Evolutionary conservation across 1,140 invertebrate genomes (phyloP).

Genomic region (Brachionus asplanchnoidis): DNA sequence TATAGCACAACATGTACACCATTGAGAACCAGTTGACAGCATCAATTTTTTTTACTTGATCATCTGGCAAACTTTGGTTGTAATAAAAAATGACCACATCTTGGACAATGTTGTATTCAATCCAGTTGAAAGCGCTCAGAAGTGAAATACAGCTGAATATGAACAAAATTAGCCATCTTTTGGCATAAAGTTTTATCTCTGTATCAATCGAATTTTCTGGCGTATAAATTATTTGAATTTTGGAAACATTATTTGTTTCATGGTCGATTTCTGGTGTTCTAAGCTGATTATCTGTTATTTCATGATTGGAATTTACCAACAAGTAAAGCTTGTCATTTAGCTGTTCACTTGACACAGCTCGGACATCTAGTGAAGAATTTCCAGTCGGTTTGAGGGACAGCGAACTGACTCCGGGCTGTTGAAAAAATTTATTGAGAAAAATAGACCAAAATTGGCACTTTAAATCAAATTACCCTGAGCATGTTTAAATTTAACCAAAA

Average conservation of each 20-base stretch:
- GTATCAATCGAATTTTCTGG: background rate
- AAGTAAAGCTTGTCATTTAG: conserved; percentile 3
- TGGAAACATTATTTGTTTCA: background rate
- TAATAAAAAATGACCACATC: conserved; percentile 55
- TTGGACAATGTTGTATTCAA: conserved; percentile 59
- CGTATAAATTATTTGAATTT: conserved; percentile 7
- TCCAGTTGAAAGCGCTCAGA: conserved; percentile 71
- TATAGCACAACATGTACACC: conserved; percentile 93
- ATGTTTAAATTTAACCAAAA: background rate
- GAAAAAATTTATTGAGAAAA: background rate
- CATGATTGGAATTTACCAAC: background rate
- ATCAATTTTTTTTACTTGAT: conserved; percentile 51
- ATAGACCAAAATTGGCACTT: background rate
- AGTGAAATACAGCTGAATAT: conserved; percentile 85
- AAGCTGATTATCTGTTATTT: background rate
- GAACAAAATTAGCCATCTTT: conserved; percentile 77
- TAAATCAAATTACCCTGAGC: background rate
- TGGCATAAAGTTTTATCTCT: conserved; percentile 44
- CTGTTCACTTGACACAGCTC: background rate
- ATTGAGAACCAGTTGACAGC: conserved; percentile 90
- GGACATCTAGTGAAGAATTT: background rate
- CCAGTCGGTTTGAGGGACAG: background rate
- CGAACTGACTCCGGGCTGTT: background rate
- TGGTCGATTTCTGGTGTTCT: background rate
- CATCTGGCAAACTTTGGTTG: conserved; percentile 53